Percentiles rank a stretch among this genome's conserved stretches.
Evolutionary conservation across 2,888 invertebrate genomes (phyloP).

Genomic region (Brachylomia viminalis): DNA sequence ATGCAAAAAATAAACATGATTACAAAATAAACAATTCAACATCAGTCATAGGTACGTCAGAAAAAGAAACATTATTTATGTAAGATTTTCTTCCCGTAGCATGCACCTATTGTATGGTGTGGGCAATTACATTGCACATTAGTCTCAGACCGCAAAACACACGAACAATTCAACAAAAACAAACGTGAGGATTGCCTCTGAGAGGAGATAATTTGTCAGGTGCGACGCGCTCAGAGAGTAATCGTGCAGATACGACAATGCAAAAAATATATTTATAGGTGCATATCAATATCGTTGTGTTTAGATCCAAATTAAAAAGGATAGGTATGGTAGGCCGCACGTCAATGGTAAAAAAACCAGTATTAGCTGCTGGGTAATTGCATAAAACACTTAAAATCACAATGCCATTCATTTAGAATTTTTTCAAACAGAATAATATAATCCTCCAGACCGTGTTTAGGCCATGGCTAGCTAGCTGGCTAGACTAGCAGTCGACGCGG

Average conservation of each 20-base stretch:
- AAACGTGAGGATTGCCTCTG: slow-evolving; percentile 87
- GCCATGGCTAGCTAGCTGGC: too few relatives aligned
- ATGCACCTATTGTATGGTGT: slow-evolving; percentile 52
- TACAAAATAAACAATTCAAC: background rate
- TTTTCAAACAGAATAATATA: too few relatives aligned
- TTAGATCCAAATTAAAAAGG: background rate
- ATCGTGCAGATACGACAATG: slow-evolving; percentile 18
- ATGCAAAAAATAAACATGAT: background rate
- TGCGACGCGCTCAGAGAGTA: slow-evolving; percentile 79
- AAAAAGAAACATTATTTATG: slow-evolving; percentile 10
- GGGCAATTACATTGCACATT: slow-evolving; percentile 83
- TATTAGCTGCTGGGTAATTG: too few relatives aligned
- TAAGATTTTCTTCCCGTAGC: slow-evolving; percentile 20
- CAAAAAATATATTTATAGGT: background rate
- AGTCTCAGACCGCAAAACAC: slow-evolving; percentile 85
- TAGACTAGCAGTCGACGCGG: too few relatives aligned
- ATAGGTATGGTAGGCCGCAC: too few relatives aligned
- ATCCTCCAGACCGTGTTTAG: too few relatives aligned
- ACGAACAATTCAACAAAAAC: slow-evolving; percentile 88
- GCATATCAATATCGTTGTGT: background rate
- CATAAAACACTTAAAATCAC: too few relatives aligned
- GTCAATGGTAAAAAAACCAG: too few relatives aligned
- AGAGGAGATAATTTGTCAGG: slow-evolving; percentile 88
- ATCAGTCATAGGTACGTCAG: too few relatives aligned
- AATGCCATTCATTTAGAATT: too few relatives aligned